These are phyloP conservation scores for Bombus superbus DNA, from an alignment of 1,140 invertebrate genomes.

Conservation along the genomic window DNA sequence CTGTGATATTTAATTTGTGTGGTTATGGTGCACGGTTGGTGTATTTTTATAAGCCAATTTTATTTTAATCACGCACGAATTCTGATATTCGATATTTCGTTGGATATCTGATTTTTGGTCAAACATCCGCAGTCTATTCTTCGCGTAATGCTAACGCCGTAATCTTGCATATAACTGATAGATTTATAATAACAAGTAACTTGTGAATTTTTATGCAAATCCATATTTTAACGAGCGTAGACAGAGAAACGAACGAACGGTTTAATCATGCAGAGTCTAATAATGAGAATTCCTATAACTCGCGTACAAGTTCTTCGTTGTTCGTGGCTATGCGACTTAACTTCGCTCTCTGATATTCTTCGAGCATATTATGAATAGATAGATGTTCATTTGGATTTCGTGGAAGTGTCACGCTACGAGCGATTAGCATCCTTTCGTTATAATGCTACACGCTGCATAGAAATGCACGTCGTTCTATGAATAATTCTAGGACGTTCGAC, in stretches of 20 bases:
- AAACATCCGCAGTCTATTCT: too few species aligned
- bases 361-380: background rate
- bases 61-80: background rate
- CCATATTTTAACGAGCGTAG: too few species aligned
- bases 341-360: background rate
- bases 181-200: background rate
- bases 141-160: too few species aligned
- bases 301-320: background rate
- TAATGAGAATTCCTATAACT: background rate
- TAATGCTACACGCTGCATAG: background rate
- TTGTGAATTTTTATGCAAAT: too few species aligned
- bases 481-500: background rate
- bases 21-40: background rate
- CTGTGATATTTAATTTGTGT: background rate
- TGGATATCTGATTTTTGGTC: too few species aligned
- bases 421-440: conserved; percentile 11
- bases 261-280: too few species aligned
- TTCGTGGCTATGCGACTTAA: background rate
- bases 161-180: background rate
- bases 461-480: conserved; percentile 11
- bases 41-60: background rate
- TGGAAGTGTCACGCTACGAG: background rate
- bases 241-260: too few species aligned
- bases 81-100: background rate
- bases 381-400: background rate